Evolutionary conservation across 1,140 invertebrate species (phyloP).

Genomic region (Plodia interpunctella): DNA sequence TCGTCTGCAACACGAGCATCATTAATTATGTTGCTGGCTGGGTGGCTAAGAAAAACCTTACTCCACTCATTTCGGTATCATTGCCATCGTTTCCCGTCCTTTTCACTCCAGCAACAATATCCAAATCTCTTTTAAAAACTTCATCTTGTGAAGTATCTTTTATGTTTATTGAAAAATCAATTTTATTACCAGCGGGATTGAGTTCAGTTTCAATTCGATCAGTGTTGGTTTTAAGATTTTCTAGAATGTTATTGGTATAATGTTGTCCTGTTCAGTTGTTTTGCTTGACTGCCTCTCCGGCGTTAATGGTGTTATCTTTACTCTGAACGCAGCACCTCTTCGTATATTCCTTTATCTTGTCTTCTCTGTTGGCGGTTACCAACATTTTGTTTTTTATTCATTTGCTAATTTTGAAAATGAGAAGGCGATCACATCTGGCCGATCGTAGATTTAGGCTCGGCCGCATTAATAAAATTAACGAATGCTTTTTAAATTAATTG

Average conservation of each 20-base stretch:
- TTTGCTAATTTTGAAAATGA: slow-evolving; percentile 77
- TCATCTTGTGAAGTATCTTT: neutral
- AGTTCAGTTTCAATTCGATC: slow-evolving; percentile 22
- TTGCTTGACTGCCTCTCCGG: slow-evolving; percentile 57
- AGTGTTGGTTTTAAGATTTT: slow-evolving; percentile 27
- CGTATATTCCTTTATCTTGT: slow-evolving; percentile 76
- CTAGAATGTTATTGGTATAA: slow-evolving; percentile 18
- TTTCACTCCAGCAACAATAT: slow-evolving; percentile 40
- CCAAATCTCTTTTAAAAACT: slow-evolving; percentile 12
- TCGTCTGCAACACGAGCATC: slow-evolving; percentile 68
- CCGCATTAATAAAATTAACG: slow-evolving; percentile 73
- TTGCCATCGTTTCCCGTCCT: slow-evolving; percentile 54
- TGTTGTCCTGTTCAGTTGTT: slow-evolving; percentile 54
- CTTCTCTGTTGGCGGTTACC: slow-evolving; percentile 59
- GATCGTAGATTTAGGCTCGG: slow-evolving; percentile 68
- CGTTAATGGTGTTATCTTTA: slow-evolving; percentile 75
- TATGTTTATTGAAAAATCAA: slow-evolving; percentile 18
- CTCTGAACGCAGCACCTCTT: slow-evolving; percentile 70
- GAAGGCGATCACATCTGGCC: slow-evolving; percentile 63
- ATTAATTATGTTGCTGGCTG: slow-evolving; percentile 77
- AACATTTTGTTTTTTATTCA: slow-evolving; percentile 51
- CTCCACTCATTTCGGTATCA: slow-evolving; percentile 73
- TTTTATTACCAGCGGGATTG: slow-evolving; percentile 19
- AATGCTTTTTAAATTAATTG: slow-evolving; percentile 74
- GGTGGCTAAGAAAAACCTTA: slow-evolving; percentile 74